Evolutionary conservation across 2,888 invertebrate species (phyloP).

Genomic region (Volucella zonaria): DNA sequence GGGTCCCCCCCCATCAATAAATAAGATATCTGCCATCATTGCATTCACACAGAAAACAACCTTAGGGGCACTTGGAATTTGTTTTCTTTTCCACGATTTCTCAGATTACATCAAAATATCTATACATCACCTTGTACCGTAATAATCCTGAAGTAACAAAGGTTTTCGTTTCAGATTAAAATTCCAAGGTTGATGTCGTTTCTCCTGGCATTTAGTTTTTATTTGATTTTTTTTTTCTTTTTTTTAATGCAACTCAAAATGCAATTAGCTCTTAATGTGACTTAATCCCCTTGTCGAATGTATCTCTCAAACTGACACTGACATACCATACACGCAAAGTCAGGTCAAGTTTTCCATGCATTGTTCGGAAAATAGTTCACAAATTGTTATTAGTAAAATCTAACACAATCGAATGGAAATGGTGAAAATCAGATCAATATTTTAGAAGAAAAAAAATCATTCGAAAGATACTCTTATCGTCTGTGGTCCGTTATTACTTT

Average conservation of each 20-base stretch:
- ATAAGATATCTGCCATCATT: too few species aligned
- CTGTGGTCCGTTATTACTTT: conserved; percentile 29
- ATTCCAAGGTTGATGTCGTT: too few species aligned
- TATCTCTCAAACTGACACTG: background rate
- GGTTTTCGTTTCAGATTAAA: too few species aligned
- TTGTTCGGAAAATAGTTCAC: background rate
- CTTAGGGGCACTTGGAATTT: too few species aligned
- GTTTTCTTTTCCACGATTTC: too few species aligned
- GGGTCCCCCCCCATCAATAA: too few species aligned
- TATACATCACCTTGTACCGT: too few species aligned
- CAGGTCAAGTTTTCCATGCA: conserved; percentile 29
- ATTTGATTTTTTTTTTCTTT: background rate
- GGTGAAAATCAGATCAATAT: conserved; percentile 54
- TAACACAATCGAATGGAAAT: conserved; percentile 51
- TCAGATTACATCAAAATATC: too few species aligned
- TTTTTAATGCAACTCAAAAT: conserved; percentile 14
- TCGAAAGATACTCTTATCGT: conserved; percentile 11
- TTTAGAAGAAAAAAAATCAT: background rate
- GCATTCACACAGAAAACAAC: too few species aligned
- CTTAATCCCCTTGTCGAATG: conserved; percentile 9
- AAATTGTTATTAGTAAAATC: conserved; percentile 26
- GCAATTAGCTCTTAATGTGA: conserved; percentile 14
- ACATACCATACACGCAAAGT: background rate
- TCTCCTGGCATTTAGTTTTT: too few species aligned
- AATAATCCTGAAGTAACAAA: too few species aligned